Conservation (phyloP, 1,140 invertebrate species). For the Patella vulgata region DNA sequence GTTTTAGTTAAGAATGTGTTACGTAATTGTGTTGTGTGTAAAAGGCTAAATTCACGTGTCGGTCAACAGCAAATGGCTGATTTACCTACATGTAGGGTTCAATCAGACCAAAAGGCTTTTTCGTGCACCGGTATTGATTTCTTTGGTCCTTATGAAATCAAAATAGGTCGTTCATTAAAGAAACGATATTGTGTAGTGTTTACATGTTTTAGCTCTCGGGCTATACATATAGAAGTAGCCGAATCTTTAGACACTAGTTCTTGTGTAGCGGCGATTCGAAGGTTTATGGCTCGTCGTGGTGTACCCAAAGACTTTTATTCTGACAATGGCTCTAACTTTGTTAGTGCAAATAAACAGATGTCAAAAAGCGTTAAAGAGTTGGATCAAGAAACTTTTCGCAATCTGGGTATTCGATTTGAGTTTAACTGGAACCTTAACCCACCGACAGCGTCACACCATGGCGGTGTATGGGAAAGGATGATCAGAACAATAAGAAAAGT, state of each 20-base stretch:
- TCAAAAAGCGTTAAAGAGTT: neutral
- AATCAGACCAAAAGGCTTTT: conserved; percentile 18
- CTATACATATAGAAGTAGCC: conserved; percentile 5
- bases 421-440: neutral
- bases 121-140: conserved; percentile 19
- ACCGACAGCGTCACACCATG: neutral
- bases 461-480: neutral
- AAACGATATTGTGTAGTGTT: conserved; percentile 14
- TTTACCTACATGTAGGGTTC: conserved; percentile 23
- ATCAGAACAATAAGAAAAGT: conserved; percentile 2
- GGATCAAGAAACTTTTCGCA: neutral
- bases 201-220: conserved; percentile 10
- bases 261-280: conserved; percentile 6
- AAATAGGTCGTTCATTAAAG: neutral
- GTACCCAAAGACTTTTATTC: conserved; percentile 4
- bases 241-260: conserved; percentile 12
- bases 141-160: conserved; percentile 29
- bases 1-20: neutral
- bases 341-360: neutral
- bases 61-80: conserved; percentile 30
- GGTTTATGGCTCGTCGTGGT: conserved; percentile 29
- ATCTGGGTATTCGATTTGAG: neutral
- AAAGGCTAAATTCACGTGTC: conserved; percentile 2
- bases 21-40: conserved; percentile 32
- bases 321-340: conserved; percentile 17